Conservation (phyloP, 2,113 vertebrate species). For the Pachypanchax playfairii region DNA sequence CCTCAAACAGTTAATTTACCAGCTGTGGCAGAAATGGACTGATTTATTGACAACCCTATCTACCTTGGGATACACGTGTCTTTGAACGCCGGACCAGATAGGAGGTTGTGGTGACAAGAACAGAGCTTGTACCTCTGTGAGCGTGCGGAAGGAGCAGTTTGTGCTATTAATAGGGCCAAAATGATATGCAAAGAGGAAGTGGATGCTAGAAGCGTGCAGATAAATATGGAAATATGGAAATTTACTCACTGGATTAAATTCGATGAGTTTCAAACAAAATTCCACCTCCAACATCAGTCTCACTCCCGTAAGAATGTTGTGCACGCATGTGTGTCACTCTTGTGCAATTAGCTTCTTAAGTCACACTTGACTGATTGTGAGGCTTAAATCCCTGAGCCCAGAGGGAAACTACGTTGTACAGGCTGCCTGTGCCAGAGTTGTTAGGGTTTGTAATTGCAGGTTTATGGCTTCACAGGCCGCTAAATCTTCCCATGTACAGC, state of each 20-base stretch:
- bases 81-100: slow-evolving; percentile 40
- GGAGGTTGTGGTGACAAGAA: slow-evolving; percentile 33
- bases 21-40: slow-evolving; percentile 46
- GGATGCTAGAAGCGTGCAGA: slow-evolving; percentile 61
- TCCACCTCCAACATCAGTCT: slow-evolving; percentile 64
- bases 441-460: slow-evolving; percentile 76
- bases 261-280: slow-evolving; percentile 77
- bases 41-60: slow-evolving; percentile 58
- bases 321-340: slow-evolving; percentile 55
- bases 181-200: slow-evolving; percentile 61
- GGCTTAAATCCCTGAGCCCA: slow-evolving; percentile 67
- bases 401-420: slow-evolving; percentile 53
- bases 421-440: slow-evolving; percentile 59
- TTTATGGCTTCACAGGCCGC: slow-evolving; percentile 70
- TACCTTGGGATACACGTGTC: slow-evolving; percentile 48
- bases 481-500: slow-evolving; percentile 71
- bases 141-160: slow-evolving; percentile 30
- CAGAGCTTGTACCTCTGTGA: slow-evolving; percentile 24
- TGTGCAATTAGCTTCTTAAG: slow-evolving; percentile 75
- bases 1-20: slow-evolving; percentile 58
- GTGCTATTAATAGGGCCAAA: slow-evolving; percentile 65
- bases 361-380: slow-evolving; percentile 68
- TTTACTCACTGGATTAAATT: slow-evolving; percentile 70
- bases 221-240: slow-evolving; percentile 79
- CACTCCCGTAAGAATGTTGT: slow-evolving; percentile 46